A percentile compares a stretch with the other conserved stretches of the same genome.
Evolutionary conservation across 2,888 invertebrate species (phyloP).

Genomic region (Acanthococcus lagerstroemiae): DNA sequence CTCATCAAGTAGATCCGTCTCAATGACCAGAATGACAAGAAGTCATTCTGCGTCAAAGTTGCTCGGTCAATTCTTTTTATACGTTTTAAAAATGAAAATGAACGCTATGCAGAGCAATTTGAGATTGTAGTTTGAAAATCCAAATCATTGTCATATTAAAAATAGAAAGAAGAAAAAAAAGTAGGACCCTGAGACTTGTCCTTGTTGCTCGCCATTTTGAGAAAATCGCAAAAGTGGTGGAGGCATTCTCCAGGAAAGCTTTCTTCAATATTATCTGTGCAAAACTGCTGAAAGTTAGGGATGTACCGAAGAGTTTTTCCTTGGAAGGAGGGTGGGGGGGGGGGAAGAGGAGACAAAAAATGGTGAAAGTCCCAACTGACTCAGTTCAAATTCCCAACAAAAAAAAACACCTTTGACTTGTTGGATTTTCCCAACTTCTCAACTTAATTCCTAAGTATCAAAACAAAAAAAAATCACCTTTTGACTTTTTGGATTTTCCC

Average conservation of each 20-base stretch:
- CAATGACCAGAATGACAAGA: background rate
- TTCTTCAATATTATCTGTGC: background rate
- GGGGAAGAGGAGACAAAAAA: too few relatives aligned
- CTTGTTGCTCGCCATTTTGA: background rate
- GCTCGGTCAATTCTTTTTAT: background rate
- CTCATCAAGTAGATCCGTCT: background rate
- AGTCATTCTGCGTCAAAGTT: background rate
- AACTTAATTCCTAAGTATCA: too few relatives aligned
- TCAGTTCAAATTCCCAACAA: too few relatives aligned
- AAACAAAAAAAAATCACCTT: too few relatives aligned
- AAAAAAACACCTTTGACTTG: too few relatives aligned
- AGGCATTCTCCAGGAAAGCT: background rate
- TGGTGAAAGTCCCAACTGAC: too few relatives aligned
- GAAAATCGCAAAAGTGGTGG: background rate
- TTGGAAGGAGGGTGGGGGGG: too few relatives aligned
- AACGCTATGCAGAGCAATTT: background rate
- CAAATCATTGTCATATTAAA: background rate
- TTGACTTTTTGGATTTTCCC: too few relatives aligned
- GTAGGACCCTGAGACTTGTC: background rate
- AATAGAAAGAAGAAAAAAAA: background rate
- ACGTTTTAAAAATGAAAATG: background rate
- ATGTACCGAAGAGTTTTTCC: too few relatives aligned
- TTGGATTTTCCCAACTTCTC: too few relatives aligned
- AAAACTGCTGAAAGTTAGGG: background rate
- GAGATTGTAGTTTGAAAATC: background rate